Conservation (phyloP, 1,140 invertebrate genomes). For the Papilio helenus region DNA sequence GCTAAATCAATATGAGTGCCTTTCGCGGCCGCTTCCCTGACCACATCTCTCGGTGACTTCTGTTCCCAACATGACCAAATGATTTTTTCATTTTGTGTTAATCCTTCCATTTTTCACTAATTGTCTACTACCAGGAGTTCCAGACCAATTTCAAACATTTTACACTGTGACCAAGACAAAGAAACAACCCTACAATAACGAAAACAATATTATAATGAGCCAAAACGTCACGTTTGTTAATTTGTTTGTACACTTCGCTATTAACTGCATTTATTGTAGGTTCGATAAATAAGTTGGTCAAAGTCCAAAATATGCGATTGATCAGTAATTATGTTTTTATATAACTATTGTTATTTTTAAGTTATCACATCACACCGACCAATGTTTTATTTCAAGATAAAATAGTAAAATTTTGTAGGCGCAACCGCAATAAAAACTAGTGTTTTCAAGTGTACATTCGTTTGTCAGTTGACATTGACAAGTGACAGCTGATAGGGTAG, state of each 20-base stretch:
- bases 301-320: not conserved
- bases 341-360: not conserved
- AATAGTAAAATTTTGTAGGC: not conserved
- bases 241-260: conserved; percentile 10
- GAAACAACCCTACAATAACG: not conserved
- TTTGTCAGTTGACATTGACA: conserved; percentile 8
- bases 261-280: not conserved
- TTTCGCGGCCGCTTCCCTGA: conserved; percentile 86
- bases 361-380: not conserved
- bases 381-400: not conserved
- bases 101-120: conserved; percentile 69
- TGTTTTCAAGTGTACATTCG: not conserved
- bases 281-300: not conserved
- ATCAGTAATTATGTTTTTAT: not conserved
- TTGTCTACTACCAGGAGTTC: not conserved
- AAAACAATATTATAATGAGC: conserved; percentile 23
- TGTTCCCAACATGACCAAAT: conserved; percentile 85
- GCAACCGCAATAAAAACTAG: conserved; percentile 4
- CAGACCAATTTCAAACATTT: conserved; percentile 4
- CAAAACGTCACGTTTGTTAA: conserved; percentile 12
- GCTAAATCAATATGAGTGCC: conserved; percentile 85
- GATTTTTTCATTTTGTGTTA: conserved; percentile 82
- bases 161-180: conserved; percentile 14
- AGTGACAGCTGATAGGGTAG: not conserved
- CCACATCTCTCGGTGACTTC: conserved; percentile 84